Base-by-base conservation (phyloP, 2,797 vertebrate genomes). In the Naso thynnoides region DNA sequence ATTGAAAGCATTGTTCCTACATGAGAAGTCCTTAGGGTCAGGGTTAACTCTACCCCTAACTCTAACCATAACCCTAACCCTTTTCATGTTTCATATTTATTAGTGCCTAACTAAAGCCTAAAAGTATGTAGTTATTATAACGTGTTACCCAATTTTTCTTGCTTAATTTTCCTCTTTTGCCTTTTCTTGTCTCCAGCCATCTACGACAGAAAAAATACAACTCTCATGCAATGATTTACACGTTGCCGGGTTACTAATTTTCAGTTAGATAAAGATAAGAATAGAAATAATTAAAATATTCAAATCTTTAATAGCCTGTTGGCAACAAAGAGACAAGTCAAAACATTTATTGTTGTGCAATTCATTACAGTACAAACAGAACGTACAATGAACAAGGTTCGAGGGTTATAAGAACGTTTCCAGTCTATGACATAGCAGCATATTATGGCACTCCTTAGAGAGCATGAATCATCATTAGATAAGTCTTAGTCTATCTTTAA, bases 351-450 rank as follows among this genome's bases (percentile, higher is more conserved):
- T 91, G 47, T 76, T 91, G 90, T 90, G 92, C 91, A 91, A 90
- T 81, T 90, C 82, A 85, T 89, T 89, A 91, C 91, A 93, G 86
- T 92, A 91, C 84, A 90, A 87, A 88, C 47, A 90, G 56, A 89
- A 78, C 81, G 63, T 74, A 89, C 75, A 67, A 73, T 19, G 81
- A 86, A 63, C 78, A 78, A 75, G 44, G 81, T 73, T 84, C 79
- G 79, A 90, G 87, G 86, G 86, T 87, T 87, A 91, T 67, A 82
- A 59, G 72, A 81, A 89, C 73, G 48, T 73, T 89, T 89, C 88
- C 92, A 91, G 92, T 92, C 90, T 86, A 86, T 88, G 87, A 90
- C 89, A 88, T 91, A 93, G 92, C 92, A 93, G 91, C 92, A 91
- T 88, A 88, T 89, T 89, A 92, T 88, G 90, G 84, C 91, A 87